Evolutionary conservation across 2,797 vertebrate genomes (phyloP).

Genomic region (Balearica regulorum): DNA sequence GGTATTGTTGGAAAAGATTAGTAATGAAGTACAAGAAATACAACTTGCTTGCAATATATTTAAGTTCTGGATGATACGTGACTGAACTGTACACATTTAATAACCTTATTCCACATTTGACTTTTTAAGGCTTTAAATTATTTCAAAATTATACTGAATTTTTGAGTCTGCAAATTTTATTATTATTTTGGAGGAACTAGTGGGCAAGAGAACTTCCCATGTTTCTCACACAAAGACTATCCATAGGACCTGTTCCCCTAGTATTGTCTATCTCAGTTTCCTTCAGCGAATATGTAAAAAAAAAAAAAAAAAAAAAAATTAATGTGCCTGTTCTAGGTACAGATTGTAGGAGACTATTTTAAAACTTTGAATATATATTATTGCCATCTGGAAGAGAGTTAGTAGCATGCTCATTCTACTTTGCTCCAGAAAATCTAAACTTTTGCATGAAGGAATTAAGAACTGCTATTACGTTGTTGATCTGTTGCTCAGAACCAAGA

Average conservation of each 20-base stretch:
- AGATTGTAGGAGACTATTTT: background rate
- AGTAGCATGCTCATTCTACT: constrained; percentile 4
- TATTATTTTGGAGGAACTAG: background rate
- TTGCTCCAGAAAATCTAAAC: constrained; percentile 9
- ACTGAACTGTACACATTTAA: background rate
- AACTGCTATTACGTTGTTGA: background rate
- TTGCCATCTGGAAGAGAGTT: background rate
- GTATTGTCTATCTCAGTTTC: background rate
- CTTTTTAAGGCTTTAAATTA: background rate
- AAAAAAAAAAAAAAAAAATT: background rate
- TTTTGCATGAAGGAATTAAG: constrained; percentile 21
- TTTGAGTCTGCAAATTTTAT: background rate
- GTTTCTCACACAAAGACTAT: background rate
- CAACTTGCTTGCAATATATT: background rate
- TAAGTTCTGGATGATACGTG: background rate
- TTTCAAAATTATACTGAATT: background rate
- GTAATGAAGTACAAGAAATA: background rate
- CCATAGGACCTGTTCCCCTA: background rate
- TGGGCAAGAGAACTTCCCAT: background rate
- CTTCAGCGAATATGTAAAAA: background rate
- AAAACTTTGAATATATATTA: background rate
- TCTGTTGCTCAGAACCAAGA: background rate
- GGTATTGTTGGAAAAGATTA: background rate
- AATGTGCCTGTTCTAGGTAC: background rate
- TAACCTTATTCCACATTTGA: background rate